Conservation (phyloP, 2,797 vertebrate genomes). For the Gallinago stenura region DNA sequence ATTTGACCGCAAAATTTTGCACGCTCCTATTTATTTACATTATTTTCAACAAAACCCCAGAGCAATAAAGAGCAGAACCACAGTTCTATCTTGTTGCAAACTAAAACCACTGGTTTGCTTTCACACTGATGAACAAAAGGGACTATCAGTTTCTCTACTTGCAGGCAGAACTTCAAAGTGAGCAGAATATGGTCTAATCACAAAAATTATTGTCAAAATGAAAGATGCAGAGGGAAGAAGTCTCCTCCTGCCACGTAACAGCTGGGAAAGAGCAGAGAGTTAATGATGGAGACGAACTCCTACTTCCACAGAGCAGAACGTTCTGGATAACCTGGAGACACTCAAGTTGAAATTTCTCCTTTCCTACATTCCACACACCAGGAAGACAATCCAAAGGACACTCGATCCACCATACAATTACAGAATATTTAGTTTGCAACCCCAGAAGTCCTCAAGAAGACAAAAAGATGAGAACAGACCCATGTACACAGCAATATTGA, state of each 20-base stretch:
- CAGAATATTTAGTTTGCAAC: not conserved
- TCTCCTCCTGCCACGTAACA: not conserved
- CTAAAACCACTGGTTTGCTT: not conserved
- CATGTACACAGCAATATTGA: not conserved
- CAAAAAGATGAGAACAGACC: not conserved
- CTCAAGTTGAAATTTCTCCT: not conserved
- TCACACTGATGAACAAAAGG: not conserved
- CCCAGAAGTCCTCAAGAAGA: not conserved
- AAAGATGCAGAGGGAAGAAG: not conserved
- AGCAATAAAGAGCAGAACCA: not conserved
- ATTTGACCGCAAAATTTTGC: slow-evolving; percentile 7
- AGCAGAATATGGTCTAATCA: not conserved
- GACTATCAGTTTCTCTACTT: not conserved
- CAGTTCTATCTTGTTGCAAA: not conserved
- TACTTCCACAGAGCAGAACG: not conserved
- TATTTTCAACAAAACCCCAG: not conserved
- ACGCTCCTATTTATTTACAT: not conserved
- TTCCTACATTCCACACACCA: not conserved
- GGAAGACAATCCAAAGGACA: not conserved
- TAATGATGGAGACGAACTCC: not conserved
- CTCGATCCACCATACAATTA: not conserved
- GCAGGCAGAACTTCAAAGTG: not conserved
- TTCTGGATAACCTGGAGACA: not conserved
- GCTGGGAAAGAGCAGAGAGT: rapidly evolving
- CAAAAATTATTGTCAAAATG: not conserved